Evolutionary conservation across 2,888 invertebrate species (phyloP), one percentile per base, ranked within the genome.

Genomic region (Drosophila subquinaria): DNA sequence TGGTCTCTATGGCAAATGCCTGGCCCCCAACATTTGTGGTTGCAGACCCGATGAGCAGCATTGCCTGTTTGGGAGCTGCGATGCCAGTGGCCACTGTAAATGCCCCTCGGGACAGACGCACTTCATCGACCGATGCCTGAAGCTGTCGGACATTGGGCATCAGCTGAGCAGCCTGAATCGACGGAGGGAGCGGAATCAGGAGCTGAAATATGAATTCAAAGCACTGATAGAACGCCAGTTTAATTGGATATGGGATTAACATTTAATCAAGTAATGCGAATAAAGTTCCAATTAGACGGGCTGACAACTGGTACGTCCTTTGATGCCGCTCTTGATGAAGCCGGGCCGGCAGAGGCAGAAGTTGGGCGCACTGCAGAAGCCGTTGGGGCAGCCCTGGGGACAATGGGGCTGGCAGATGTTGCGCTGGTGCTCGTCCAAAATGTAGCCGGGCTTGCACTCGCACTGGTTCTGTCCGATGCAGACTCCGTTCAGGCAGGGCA

Each of bases 291-390:
- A 30, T 13, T 84, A 91, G 33, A 68, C 69, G 4, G 90, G 80
- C 8, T 95, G 92, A 87, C 96, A 96, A 9, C 93, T 91, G 51
- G 95, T 94, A n/a, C 95, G 94, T 94, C 94, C 73, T 69, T 92
- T 92, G 53, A 92, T 88, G 55, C 92, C 92, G 35, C 88, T 90
- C 77, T 92, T 92, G 23, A 86, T 90, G 89, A 93, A 96, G 0
- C 96, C 96, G 0, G 94, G 93, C 80, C 95, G 95, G 85, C 97
- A 97, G 68, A 96, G 94, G 88, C 97, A 97, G 84, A 95, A 94
- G 91, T 96, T 95, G 0, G 96, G 96, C 0, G 95, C 94, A 0
- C 96, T 94, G 81, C 97, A 97, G 20, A 94, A 93, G 0, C 96
- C 97, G 86, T 96, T 96, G 9, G 94, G 93, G 79, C 97, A 97